These are phyloP conservation scores for Ormia ochracea DNA, from an alignment of 2,888 invertebrate genomes.

Conservation along the genomic window DNA sequence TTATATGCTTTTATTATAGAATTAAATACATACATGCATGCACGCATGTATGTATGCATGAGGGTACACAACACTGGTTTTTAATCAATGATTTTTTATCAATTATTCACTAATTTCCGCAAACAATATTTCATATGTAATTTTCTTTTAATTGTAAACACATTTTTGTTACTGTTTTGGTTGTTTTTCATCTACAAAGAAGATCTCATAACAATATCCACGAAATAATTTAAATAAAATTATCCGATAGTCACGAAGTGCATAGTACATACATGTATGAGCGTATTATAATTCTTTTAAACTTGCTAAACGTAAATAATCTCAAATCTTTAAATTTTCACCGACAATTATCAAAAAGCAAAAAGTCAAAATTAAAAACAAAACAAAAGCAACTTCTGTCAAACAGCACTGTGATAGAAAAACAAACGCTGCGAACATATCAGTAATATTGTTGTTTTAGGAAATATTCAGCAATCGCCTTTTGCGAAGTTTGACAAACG, in stretches of 20 bases:
- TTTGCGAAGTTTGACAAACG: conserved; percentile 62
- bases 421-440: conserved; percentile 2
- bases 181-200: not conserved
- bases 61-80: conserved; percentile 30
- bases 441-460: not conserved
- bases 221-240: conserved; percentile 23
- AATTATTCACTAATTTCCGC: conserved; percentile 46
- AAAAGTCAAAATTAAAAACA: not conserved
- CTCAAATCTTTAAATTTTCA: not conserved
- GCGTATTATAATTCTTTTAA: not conserved
- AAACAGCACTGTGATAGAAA: not conserved
- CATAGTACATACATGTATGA: not conserved
- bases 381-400: not conserved
- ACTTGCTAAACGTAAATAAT: not conserved
- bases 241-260: not conserved
- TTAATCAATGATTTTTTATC: conserved; percentile 60
- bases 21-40: too few relatives aligned
- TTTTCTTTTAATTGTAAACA: conserved; percentile 26
- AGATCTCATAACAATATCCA: conserved; percentile 12
- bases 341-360: not conserved
- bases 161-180: not conserved
- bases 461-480: conserved; percentile 44
- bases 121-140: conserved; percentile 26
- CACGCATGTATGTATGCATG: too few relatives aligned
- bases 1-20: conserved; percentile 45